These are phyloP conservation scores for Lypha dubia DNA, from an alignment of 2,888 invertebrate species.

Conservation along the genomic window DNA sequence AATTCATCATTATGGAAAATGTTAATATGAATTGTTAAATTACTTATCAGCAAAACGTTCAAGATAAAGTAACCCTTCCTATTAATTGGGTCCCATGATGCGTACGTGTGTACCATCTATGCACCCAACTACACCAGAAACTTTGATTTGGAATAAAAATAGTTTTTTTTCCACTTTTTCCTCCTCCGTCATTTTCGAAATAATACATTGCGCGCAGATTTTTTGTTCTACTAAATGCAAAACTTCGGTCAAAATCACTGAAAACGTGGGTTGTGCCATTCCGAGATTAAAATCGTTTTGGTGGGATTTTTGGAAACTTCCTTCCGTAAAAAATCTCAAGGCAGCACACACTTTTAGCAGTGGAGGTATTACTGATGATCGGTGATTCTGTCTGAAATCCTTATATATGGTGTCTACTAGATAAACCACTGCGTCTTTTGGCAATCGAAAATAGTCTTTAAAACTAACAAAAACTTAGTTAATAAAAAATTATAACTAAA, in stretches of 20 bases:
- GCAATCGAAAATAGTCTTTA: no score
- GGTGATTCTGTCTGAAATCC: neutral
- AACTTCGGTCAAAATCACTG: neutral
- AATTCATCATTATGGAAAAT: no score
- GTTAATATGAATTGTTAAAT: no score
- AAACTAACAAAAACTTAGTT: no score
- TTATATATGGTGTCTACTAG: no score
- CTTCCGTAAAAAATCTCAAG: conserved; percentile 18
- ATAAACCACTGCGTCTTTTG: no score
- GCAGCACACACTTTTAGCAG: conserved; percentile 13
- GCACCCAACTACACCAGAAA: no score
- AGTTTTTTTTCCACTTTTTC: conserved; percentile 6
- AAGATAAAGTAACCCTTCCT: no score
- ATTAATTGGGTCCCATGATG: no score
- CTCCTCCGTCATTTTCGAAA: conserved; percentile 5
- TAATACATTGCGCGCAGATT: neutral
- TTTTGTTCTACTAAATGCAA: neutral
- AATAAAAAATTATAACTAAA: no score
- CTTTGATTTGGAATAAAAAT: neutral
- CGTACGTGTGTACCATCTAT: no score
- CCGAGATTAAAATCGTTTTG: conserved; percentile 12
- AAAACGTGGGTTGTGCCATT: conserved; percentile 2
- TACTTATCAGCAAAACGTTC: no score
- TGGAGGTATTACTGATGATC: conserved; percentile 3
- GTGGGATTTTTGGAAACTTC: conserved; percentile 14